Evolutionary conservation across 2,888 invertebrate genomes (phyloP).

Genomic region (Pheosia tremula): DNA sequence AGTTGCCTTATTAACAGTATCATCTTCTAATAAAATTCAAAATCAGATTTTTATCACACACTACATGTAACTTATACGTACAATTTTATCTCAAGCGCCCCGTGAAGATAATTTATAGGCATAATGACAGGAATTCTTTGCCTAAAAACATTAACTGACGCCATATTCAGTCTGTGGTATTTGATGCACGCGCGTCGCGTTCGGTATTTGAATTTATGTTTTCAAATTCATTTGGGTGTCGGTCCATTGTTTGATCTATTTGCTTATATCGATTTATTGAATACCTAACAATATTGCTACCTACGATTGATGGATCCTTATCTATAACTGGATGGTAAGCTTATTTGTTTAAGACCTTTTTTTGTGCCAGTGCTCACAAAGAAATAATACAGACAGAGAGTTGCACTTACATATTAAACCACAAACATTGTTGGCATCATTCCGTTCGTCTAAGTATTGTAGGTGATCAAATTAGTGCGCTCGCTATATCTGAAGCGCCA

Average conservation of each 20-base stretch:
- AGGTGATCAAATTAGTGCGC: conserved; percentile 14
- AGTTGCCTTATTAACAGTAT: conserved; percentile 45
- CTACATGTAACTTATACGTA: conserved; percentile 44
- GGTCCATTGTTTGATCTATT: conserved; percentile 46
- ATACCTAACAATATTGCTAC: conserved; percentile 30
- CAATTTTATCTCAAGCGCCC: conserved; percentile 67
- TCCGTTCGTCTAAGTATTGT: background rate
- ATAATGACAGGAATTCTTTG: conserved; percentile 71
- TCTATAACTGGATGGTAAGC: background rate
- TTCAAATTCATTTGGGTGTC: conserved; percentile 32
- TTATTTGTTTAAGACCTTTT: background rate
- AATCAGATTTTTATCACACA: conserved; percentile 46
- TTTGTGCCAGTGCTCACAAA: too few species aligned
- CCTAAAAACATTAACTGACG: conserved; percentile 57
- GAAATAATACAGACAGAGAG: too few species aligned
- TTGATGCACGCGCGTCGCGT: conserved; percentile 57
- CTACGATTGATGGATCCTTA: conserved; percentile 25
- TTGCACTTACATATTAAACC: too few species aligned
- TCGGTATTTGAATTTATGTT: conserved; percentile 36
- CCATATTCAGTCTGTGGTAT: conserved; percentile 69
- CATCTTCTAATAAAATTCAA: conserved; percentile 44
- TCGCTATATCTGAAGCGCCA: conserved; percentile 18
- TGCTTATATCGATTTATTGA: conserved; percentile 42
- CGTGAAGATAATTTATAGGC: conserved; percentile 70
- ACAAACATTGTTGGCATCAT: too few species aligned